Percentiles rank a stretch among this genome's conserved stretches.
These are phyloP conservation scores for Blastobasis adustella DNA, from an alignment of 2,888 invertebrate genomes.

Conservation along the genomic window DNA sequence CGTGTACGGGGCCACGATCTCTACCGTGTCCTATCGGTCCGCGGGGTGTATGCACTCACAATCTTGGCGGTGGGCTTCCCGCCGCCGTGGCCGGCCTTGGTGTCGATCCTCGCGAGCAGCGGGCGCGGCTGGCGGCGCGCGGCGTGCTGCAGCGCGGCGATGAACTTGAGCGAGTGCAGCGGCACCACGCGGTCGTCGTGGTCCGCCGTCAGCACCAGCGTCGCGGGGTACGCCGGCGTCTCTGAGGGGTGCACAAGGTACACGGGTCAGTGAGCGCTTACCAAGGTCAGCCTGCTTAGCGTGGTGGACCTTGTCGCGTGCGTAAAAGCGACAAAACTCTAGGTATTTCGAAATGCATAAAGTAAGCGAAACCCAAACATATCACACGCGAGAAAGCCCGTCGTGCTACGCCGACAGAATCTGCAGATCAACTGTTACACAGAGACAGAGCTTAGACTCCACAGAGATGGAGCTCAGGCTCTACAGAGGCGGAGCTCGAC, in stretches of 20 bases:
- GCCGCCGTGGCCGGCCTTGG: constrained; percentile 96
- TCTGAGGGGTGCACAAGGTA: constrained; percentile 19
- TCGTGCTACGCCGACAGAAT: too few relatives aligned
- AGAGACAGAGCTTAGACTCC: too few relatives aligned
- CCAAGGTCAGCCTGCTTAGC: too few relatives aligned
- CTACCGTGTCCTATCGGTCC: background rate
- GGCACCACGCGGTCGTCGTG: constrained; percentile 99
- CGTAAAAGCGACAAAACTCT: too few relatives aligned
- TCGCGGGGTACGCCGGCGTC: constrained; percentile 88
- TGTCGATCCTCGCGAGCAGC: constrained; percentile 91
- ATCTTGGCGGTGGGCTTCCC: constrained; percentile 97
- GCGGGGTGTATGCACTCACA: constrained; percentile 62
- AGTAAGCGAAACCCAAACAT: too few relatives aligned
- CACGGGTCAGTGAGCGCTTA: too few relatives aligned
- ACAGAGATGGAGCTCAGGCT: too few relatives aligned
- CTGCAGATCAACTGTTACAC: too few relatives aligned
- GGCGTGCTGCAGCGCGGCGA: constrained; percentile 90
- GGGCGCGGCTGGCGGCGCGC: constrained; percentile 85
- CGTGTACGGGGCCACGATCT: background rate
- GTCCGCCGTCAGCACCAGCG: constrained; percentile 95
- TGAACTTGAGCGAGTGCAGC: constrained; percentile 95
- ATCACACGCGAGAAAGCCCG: too few relatives aligned
- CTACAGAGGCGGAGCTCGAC: too few relatives aligned
- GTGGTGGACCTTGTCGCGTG: too few relatives aligned
- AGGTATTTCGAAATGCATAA: too few relatives aligned